Percentiles rank a stretch among this genome's conserved stretches.
phyloP scores from a whole-genome alignment of 1,140 invertebrate species.

The Zaprionus capensis region DNA sequence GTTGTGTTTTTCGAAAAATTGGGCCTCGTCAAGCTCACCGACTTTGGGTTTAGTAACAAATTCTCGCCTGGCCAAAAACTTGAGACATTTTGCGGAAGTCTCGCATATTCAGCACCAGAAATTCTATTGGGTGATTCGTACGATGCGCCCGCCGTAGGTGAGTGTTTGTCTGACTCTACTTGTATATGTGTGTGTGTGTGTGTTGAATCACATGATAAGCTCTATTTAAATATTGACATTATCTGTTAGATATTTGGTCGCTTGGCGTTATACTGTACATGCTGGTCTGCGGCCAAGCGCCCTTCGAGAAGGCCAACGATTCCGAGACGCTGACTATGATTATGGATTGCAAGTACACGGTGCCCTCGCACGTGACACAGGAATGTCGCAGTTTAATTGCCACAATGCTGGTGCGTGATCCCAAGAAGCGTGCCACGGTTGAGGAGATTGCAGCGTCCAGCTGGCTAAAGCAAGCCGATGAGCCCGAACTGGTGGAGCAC shows the following conservation, averaged over 20 bases:
- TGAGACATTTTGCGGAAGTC: constrained; percentile 99
- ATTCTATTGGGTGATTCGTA: constrained; percentile 98
- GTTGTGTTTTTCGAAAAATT: constrained; percentile 99
- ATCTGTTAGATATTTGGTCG: constrained; percentile 95
- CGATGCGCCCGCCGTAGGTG: constrained; percentile 96
- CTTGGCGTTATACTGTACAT: constrained; percentile 99
- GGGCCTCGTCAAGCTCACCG: constrained; percentile 98
- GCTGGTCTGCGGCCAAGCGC: constrained; percentile 98
- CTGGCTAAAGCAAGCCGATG: constrained; percentile 89
- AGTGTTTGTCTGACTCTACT: constrained; percentile 64
- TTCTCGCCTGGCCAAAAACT: constrained; percentile 98
- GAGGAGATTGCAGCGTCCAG: constrained; percentile 94
- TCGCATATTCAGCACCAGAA: constrained; percentile 99
- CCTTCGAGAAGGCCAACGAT: constrained; percentile 99
- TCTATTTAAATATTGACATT: constrained; percentile 28
- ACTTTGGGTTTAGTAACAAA: constrained; percentile 99
- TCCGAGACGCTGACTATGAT: constrained; percentile 99
- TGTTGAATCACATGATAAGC: constrained; percentile 20
- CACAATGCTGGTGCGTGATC: constrained; percentile 96
- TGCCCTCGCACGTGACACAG: constrained; percentile 94
- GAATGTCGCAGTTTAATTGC: constrained; percentile 94
- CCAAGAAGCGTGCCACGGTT: constrained; percentile 94
- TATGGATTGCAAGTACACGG: constrained; percentile 99
- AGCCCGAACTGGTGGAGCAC: constrained; percentile 84
- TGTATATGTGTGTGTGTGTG: constrained; percentile 3